Conservation (phyloP, 2,797 vertebrate genomes). For the Anniella stebbinsi region DNA sequence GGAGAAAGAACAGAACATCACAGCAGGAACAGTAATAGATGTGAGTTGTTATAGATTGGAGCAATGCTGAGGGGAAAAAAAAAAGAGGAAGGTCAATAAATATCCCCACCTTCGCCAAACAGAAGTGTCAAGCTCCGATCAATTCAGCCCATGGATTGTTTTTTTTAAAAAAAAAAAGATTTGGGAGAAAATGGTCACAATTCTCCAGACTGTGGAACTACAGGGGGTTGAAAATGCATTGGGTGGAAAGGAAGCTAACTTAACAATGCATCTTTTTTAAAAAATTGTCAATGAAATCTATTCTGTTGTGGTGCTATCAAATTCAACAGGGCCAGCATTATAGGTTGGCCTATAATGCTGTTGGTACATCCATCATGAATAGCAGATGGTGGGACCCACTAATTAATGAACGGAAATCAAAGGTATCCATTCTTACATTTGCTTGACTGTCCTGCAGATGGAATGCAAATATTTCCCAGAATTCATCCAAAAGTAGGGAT, state of each 20-base stretch:
- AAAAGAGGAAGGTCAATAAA: neutral
- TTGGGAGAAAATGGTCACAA: neutral
- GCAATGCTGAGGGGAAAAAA: neutral
- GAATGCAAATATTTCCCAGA: neutral
- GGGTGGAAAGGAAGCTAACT: too few species aligned
- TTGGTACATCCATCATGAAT: neutral
- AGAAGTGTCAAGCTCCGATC: neutral
- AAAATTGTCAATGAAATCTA: neutral
- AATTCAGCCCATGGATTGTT: neutral
- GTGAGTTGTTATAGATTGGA: conserved; percentile 10
- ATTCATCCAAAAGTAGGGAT: neutral
- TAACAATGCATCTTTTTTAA: neutral
- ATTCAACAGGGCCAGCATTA: neutral
- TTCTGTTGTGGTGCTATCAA: neutral
- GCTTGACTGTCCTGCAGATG: neutral
- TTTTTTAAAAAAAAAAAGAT: neutral
- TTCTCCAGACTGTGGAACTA: neutral
- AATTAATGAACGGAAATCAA: neutral
- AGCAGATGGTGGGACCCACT: neutral
- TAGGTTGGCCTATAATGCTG: neutral
- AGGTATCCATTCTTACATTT: neutral
- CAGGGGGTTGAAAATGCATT: too few species aligned
- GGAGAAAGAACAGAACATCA: neutral
- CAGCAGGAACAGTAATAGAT: conserved; percentile 16
- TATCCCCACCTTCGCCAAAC: neutral